phyloP scores from a whole-genome alignment of 2,797 vertebrate genomes.

The Micropoecilia bifurca region DNA sequence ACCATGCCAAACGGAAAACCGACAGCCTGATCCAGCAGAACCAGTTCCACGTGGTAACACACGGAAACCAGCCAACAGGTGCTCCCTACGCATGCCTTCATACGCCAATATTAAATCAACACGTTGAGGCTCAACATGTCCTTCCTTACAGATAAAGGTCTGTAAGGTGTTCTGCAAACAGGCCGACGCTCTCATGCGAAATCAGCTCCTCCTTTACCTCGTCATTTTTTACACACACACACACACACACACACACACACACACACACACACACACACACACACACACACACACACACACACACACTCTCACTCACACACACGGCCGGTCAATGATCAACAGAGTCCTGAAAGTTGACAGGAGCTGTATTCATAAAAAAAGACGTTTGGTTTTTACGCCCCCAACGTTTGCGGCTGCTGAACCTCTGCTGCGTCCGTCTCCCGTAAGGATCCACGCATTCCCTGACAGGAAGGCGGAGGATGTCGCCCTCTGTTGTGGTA shows the following conservation, averaged over 20 bases:
- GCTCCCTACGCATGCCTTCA: constrained; percentile 8
- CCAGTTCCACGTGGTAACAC: background rate
- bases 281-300: background rate
- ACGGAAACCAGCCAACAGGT: constrained; percentile 53
- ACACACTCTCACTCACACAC: constrained; percentile 6
- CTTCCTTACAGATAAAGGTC: constrained; percentile 37
- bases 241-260: background rate
- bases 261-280: background rate
- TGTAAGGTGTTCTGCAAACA: constrained; percentile 21
- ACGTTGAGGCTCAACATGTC: background rate
- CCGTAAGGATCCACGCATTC: constrained; percentile 10
- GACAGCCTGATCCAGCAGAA: background rate
- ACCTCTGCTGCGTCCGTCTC: constrained; percentile 11
- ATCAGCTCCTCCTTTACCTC: constrained; percentile 26
- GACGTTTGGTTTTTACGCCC: background rate
- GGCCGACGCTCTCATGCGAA: constrained; percentile 26
- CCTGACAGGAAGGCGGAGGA: constrained; percentile 2
- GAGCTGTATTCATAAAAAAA: background rate
- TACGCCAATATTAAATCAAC: background rate
- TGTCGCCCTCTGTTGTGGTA: constrained; percentile 20
- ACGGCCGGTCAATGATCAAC: constrained; percentile 60
- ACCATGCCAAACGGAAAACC: background rate
- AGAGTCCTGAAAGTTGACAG: constrained; percentile 18
- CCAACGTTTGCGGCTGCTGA: background rate
- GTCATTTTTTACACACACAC: constrained; percentile 31